phyloP scores from a whole-genome alignment of 2,888 invertebrate species.

The Sepiola atlantica region DNA sequence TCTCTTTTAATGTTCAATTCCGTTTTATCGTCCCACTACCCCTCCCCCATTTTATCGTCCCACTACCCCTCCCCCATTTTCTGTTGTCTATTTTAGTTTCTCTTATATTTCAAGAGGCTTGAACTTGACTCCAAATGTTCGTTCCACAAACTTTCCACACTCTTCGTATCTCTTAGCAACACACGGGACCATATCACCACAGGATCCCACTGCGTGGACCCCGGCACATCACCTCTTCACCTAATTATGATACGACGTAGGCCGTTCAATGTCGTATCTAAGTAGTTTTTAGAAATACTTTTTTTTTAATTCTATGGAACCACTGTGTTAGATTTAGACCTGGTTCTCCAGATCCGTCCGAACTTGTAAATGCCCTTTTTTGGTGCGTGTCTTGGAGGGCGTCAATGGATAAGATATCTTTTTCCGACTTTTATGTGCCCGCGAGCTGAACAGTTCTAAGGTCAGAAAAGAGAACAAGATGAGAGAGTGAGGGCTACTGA shows the following conservation, averaged over 20 bases:
- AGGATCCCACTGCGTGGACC: not conserved
- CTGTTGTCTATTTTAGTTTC: not conserved
- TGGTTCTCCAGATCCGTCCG: not conserved
- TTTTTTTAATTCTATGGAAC: not conserved
- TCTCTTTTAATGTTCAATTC: not conserved
- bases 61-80: too few relatives aligned
- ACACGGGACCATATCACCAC: not conserved
- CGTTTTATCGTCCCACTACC: too few relatives aligned
- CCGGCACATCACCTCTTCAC: constrained; percentile 32
- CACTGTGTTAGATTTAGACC: not conserved
- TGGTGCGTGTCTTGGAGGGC: too few relatives aligned
- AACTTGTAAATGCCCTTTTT: not conserved
- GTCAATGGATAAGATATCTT: not conserved
- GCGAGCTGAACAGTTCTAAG: not conserved
- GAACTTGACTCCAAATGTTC: not conserved
- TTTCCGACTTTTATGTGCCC: not conserved
- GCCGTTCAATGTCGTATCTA: not conserved
- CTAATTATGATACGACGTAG: not conserved
- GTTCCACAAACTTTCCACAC: not conserved
- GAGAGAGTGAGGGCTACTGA: not conserved
- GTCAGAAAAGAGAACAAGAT: not conserved
- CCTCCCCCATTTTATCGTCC: too few relatives aligned
- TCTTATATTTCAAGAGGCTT: not conserved
- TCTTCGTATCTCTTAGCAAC: not conserved
- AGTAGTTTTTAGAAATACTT: not conserved